phyloP scores from a whole-genome alignment of 2,113 vertebrate genomes.

The Oreochromis tanganicae region DNA sequence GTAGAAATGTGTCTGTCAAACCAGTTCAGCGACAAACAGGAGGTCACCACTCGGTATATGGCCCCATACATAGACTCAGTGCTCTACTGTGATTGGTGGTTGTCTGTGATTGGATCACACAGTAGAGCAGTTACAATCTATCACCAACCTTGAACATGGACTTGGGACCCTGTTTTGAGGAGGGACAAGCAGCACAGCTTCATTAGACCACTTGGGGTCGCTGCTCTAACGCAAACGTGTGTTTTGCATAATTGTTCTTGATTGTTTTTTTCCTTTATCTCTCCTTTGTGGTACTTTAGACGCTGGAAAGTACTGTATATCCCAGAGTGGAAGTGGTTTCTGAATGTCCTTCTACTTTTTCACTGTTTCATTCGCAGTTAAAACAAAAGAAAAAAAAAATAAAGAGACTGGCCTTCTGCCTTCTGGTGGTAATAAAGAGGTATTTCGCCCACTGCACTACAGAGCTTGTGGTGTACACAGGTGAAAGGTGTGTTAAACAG shows the following conservation, averaged over 20 bases:
- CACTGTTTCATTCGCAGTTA: not conserved
- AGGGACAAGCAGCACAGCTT: not conserved
- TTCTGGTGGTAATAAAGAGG: not conserved
- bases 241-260: not conserved
- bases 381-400: not conserved
- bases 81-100: not conserved
- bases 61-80: not conserved
- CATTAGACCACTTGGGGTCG: not conserved
- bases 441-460: not conserved
- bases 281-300: not conserved
- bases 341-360: not conserved
- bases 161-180: not conserved
- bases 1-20: not conserved
- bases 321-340: not conserved
- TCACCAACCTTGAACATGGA: not conserved
- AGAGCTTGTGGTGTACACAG: not conserved
- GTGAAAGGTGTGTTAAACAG: not conserved
- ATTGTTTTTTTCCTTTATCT: not conserved
- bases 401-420: not conserved
- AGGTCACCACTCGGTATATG: not conserved
- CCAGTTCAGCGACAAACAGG: not conserved
- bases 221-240: fast-evolving
- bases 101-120: not conserved
- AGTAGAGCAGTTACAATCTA: not conserved
- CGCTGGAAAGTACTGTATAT: too few species aligned